A percentile compares a stretch with the other conserved stretches of the same genome.
Evolutionary conservation across 2,888 invertebrate genomes (phyloP).

Genomic region (Drosophila testacea): DNA sequence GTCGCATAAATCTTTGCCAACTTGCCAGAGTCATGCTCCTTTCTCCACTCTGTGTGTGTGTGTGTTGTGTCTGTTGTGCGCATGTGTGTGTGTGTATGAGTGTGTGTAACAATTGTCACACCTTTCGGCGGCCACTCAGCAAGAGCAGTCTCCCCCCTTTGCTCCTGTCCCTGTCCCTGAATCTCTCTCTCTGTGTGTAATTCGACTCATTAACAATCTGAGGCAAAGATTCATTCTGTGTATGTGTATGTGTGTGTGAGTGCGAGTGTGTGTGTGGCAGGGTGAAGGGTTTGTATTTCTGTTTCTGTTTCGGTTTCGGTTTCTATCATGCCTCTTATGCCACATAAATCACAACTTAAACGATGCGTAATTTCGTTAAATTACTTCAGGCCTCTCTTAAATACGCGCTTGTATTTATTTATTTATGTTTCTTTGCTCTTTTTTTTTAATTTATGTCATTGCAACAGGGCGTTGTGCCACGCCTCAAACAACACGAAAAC

Average conservation of each 20-base stretch:
- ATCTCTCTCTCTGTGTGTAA: constrained; percentile 64
- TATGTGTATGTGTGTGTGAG: constrained; percentile 6
- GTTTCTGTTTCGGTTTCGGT: constrained; percentile 48
- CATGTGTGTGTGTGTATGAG: constrained; percentile 28
- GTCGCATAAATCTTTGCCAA: constrained; percentile 76
- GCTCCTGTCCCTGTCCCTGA: constrained; percentile 14
- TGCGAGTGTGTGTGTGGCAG: constrained; percentile 45
- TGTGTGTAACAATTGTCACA: constrained; percentile 77
- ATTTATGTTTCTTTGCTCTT: constrained; percentile 56
- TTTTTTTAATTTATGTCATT: constrained; percentile 70
- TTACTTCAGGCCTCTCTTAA: constrained; percentile 59
- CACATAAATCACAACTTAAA: constrained; percentile 83
- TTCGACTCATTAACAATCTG: constrained; percentile 83
- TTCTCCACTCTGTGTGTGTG: constrained; percentile 1
- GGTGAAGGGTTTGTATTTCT: constrained; percentile 61
- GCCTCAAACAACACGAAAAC: constrained; percentile 48
- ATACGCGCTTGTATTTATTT: constrained; percentile 49
- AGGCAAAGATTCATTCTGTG: constrained; percentile 56
- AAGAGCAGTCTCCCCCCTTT: constrained; percentile 34
- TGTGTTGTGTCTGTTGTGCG: not conserved
- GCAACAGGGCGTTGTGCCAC: constrained; percentile 60
- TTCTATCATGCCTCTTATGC: constrained; percentile 44
- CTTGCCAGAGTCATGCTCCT: constrained; percentile 66
- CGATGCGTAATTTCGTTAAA: constrained; percentile 81
- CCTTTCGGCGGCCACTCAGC: constrained; percentile 81